Conservation (phyloP, 1,140 invertebrate genomes). For the Scaptomyza pallida region DNA sequence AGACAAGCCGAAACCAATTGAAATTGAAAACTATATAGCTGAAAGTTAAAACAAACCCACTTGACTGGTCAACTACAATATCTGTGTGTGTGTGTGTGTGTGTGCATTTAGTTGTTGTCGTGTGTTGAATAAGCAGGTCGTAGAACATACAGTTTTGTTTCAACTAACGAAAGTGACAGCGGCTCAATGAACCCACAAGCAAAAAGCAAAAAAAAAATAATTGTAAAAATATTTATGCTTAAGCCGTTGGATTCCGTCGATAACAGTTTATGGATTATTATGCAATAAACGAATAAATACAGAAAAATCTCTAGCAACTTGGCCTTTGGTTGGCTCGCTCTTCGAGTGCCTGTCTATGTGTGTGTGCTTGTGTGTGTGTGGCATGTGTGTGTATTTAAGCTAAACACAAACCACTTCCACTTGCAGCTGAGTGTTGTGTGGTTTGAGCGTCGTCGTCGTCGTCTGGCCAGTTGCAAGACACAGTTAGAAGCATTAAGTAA, state of each 20-base stretch:
- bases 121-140: conserved; percentile 27
- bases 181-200: conserved; percentile 27
- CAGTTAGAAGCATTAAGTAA: conserved; percentile 76
- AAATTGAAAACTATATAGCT: conserved; percentile 42
- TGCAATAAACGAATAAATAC: conserved; percentile 18
- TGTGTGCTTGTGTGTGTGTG: conserved; percentile 1
- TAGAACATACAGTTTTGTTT: conserved; percentile 19
- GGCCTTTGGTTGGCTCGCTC: conserved; percentile 34
- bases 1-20: conserved; percentile 37
- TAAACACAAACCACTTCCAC: conserved; percentile 55
- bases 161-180: conserved; percentile 35
- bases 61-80: conserved; percentile 36
- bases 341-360: conserved; percentile 4
- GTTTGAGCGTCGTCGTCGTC: conserved; percentile 18
- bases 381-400: conserved; percentile 28
- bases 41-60: conserved; percentile 55
- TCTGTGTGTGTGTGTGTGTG: not conserved
- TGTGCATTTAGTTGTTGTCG: conserved; percentile 17
- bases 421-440: conserved; percentile 37
- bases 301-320: conserved; percentile 30
- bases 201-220: no score
- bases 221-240: no score
- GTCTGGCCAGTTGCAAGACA: conserved; percentile 64
- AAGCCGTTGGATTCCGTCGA: conserved; percentile 5
- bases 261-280: conserved; percentile 32